Percentiles rank a stretch among this genome's conserved stretches.
Evolutionary conservation across 2,797 vertebrate species (phyloP).

Genomic region (Rachycentron canadum): DNA sequence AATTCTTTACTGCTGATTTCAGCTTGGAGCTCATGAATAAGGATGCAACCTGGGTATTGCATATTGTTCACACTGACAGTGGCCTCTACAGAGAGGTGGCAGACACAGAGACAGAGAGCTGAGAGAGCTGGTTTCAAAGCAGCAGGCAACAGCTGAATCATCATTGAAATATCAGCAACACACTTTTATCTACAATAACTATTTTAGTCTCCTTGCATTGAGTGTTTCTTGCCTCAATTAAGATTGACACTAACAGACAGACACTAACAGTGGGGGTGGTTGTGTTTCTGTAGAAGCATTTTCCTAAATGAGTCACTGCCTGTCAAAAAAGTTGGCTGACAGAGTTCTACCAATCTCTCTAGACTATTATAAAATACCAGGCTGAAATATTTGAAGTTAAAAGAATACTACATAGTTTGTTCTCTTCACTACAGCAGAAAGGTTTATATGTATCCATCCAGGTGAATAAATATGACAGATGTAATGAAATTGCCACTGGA

Average conservation of each 20-base stretch:
- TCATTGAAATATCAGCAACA: slow-evolving; percentile 31
- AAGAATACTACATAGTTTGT: not conserved
- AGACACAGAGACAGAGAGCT: slow-evolving; percentile 10
- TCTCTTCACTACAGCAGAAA: not conserved
- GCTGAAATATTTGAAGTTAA: not conserved
- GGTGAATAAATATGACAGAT: too few relatives aligned
- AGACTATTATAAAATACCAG: not conserved
- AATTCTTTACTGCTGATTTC: slow-evolving; percentile 7
- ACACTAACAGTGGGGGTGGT: not conserved
- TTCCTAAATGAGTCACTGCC: not conserved
- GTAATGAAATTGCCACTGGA: too few relatives aligned
- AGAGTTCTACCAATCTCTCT: not conserved
- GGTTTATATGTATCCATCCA: not conserved
- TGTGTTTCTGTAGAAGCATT: not conserved
- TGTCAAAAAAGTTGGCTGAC: slow-evolving; percentile 1
- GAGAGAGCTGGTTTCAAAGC: slow-evolving; percentile 26
- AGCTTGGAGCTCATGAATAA: not conserved
- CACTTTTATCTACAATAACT: slow-evolving; percentile 4
- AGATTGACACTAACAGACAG: not conserved
- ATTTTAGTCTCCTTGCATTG: slow-evolving; percentile 9
- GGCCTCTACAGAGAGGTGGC: not conserved
- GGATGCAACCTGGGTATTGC: not conserved
- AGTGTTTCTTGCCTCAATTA: not conserved
- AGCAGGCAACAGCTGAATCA: slow-evolving; percentile 30
- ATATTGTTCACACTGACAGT: slow-evolving; percentile 21